Percentiles rank a stretch among this genome's conserved stretches.
Conservation (phyloP, 2,113 vertebrate species). For the Spea multiplicata region DNA sequence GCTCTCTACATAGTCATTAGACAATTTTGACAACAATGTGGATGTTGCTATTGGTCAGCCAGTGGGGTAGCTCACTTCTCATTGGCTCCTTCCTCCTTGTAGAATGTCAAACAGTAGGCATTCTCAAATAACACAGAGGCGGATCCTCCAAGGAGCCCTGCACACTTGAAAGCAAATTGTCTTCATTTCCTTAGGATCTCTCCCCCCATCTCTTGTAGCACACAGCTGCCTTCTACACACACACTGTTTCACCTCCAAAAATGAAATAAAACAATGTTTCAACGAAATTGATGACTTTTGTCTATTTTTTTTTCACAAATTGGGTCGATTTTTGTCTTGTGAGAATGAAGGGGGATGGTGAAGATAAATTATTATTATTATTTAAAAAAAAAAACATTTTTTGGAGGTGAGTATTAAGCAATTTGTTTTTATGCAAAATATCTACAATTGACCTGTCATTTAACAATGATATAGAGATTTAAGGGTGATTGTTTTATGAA, state of each 20-base stretch:
- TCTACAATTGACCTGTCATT: too few relatives aligned
- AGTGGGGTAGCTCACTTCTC: conserved; percentile 76
- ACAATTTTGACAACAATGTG: conserved; percentile 98
- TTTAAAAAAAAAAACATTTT: not conserved
- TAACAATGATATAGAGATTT: too few relatives aligned
- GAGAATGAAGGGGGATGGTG: not conserved
- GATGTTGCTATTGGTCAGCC: conserved; percentile 88
- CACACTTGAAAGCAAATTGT: conserved; percentile 55
- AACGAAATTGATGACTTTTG: not conserved
- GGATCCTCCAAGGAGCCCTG: conserved; percentile 63
- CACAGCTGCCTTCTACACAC: not conserved
- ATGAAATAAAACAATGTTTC: conserved; percentile 36
- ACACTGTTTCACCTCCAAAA: not conserved
- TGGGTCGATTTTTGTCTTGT: not conserved
- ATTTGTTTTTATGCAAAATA: too few relatives aligned
- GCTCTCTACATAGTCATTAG: conserved; percentile 92
- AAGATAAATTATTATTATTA: not conserved
- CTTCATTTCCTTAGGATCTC: conserved; percentile 51
- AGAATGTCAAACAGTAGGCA: conserved; percentile 79
- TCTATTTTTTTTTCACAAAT: not conserved
- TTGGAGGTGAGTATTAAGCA: not conserved
- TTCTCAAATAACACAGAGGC: conserved; percentile 70
- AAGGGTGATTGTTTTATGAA: too few relatives aligned
- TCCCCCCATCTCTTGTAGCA: conserved; percentile 7
- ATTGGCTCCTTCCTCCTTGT: conserved; percentile 81